Base-by-base conservation (phyloP, 2,888 invertebrate species). In the Drosophila prostipennis region DNA sequence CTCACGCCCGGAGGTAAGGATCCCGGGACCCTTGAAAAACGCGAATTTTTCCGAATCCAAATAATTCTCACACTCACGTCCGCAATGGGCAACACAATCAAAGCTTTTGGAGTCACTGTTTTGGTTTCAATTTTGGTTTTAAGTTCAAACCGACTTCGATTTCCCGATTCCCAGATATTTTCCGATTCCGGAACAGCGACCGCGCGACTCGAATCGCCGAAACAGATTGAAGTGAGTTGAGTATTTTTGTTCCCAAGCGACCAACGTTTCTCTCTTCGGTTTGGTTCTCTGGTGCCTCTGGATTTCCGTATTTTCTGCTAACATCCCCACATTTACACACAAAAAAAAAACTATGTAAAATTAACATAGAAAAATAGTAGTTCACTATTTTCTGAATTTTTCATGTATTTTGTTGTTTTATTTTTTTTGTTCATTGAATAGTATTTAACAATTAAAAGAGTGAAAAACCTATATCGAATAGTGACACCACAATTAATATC, bases 1-100 rank as follows among this genome's bases (percentile, higher is more conserved):
- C 46, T 76, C 70, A 59, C 54, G 36, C 60, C 57, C 67, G 36
- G 45, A 48, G 53, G 53, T 40, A 43, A 14, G 56, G 59, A 59
- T 58, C 51, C 72, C 51, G 68, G 43, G 56, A 61, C 55, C 63
- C 59, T 63, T 65, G 61, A 77, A 60, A 77, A 40, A 70, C 68
- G 81, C 85, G 67, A 79, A 80, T 60, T 43, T 76, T 87, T 73
- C 73, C 78, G 80, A 83, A 19, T 45, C 43, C 46, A 40, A 59
- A 46, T 48, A 23, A 42, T 40, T 70, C 26, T 16, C 26, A 32
- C 42, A 48, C 49, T 54, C 46, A 32, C 43, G 11, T 19, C 43
- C 13, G 11, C 56, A 45, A 13, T 46, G 23, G 23, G 45, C 60
- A 45, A 29, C 48, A 37, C 46, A 58, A 58, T 40, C 58, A 32